Base-by-base conservation (phyloP, 2,113 vertebrate genomes). In the Myanophis thanlyinensis region DNA sequence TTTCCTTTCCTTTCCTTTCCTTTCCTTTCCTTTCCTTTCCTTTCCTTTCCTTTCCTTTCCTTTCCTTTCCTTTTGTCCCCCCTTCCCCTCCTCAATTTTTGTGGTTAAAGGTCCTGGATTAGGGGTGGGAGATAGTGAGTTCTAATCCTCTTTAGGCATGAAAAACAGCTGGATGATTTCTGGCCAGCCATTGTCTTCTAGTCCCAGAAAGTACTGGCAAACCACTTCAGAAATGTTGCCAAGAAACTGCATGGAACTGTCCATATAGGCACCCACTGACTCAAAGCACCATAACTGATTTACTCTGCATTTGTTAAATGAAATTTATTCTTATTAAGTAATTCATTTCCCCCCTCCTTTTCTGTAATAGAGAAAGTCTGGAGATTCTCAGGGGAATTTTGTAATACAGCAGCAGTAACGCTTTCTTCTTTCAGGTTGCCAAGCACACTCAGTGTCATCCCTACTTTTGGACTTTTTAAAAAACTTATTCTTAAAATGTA, bases 311-410 rank as follows among this genome's bases (percentile, higher is more conserved):
- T 97, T 96, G 95, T 97, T 96, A 97, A 97, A 95, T 96, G 95
- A 97, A 97, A 97, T 97, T 94, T 95, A 95, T 95, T 97, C 91
- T 95, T 96, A 97, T 97, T 96, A 95, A 97, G 91, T 96, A 96
- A 93, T 97, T 97, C 97, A 95, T 93, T 93, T 93, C 90, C 95
- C 47, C 84, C 95, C 67, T 93, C 93, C 93, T 95, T 27, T 93
- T 15, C n/a, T 93, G 88, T 92, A 95, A 93, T 93, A 90, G 92
- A 11, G 4, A 93, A 89, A 94, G 91, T 96, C 96, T 97, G 96
- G 94, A 96, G 93, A 94, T 89, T 96, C 96, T 95, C 95, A 93
- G 73, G 92, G 92, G 95, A 95, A 87, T 97, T 96, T 96, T 91
- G 95, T 89, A 49, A 89, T 95, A 87, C 94, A 96, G 46, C 8